Evolutionary conservation across 1,140 invertebrate genomes (phyloP).

Genomic region (Hycleus cichorii): DNA sequence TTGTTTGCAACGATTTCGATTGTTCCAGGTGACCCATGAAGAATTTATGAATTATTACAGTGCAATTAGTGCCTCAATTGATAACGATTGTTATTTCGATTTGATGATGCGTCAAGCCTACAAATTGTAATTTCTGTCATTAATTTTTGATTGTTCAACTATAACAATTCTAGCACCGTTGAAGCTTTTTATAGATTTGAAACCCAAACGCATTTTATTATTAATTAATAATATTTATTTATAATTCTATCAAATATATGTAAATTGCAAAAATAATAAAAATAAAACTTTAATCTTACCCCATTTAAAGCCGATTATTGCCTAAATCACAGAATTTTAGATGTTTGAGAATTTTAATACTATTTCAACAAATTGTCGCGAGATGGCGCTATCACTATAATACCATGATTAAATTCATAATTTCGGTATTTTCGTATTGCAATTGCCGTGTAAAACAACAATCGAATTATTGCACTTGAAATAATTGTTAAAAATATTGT

Average conservation of each 20-base stretch:
- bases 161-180: no score
- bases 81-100: slow-evolving; percentile 91
- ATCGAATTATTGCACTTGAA: slow-evolving; percentile 63
- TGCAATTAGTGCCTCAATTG: slow-evolving; percentile 87
- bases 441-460: slow-evolving; percentile 79
- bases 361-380: no score
- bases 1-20: background rate
- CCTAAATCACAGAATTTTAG: no score
- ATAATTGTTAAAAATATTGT: slow-evolving; percentile 68
- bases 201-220: no score
- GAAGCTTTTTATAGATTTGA: no score
- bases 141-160: background rate
- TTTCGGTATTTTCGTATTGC: slow-evolving; percentile 68
- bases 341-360: no score
- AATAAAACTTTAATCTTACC: no score
- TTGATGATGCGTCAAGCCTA: slow-evolving; percentile 92
- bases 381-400: no score
- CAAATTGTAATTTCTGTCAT: slow-evolving; percentile 57
- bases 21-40: slow-evolving; percentile 75
- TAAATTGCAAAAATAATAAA: no score
- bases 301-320: no score
- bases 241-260: no score
- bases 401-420: slow-evolving; percentile 12
- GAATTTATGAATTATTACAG: slow-evolving; percentile 94
- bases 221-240: no score